Conservation (phyloP, 2,888 invertebrate species). For the Allacma fusca region DNA sequence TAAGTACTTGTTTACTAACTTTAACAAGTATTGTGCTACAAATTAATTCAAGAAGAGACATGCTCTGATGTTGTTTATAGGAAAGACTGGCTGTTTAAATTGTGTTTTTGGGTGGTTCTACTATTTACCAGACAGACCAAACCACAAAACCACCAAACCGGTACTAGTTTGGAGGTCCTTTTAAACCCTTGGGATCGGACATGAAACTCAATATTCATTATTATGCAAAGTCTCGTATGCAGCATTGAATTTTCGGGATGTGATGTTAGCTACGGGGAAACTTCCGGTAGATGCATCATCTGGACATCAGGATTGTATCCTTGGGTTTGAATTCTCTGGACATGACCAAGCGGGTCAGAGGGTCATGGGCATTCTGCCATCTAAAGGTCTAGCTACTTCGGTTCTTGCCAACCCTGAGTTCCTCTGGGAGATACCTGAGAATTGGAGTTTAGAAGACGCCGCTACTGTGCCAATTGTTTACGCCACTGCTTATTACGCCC, state of each 20-base stretch:
- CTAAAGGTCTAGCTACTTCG: slow-evolving; percentile 70
- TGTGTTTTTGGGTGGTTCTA: too few species aligned
- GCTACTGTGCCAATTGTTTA: slow-evolving; percentile 74
- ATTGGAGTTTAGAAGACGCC: slow-evolving; percentile 73
- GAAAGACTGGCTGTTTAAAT: too few species aligned
- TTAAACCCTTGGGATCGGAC: neutral
- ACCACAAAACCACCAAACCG: too few species aligned
- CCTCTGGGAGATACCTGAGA: slow-evolving; percentile 71
- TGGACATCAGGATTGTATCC: slow-evolving; percentile 67
- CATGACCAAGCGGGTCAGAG: slow-evolving; percentile 64
- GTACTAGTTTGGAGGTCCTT: too few species aligned
- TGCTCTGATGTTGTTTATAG: too few species aligned
- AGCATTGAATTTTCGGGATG: slow-evolving; percentile 92
- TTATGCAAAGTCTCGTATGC: slow-evolving; percentile 74
- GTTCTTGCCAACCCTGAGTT: slow-evolving; percentile 67
- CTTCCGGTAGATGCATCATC: slow-evolving; percentile 80
- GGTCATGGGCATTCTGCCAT: slow-evolving; percentile 73
- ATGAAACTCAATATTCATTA: slow-evolving; percentile 8
- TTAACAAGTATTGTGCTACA: too few species aligned
- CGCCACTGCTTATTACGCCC: slow-evolving; percentile 71
- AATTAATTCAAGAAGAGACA: too few species aligned
- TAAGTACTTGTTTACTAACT: too few species aligned
- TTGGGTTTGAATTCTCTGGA: slow-evolving; percentile 71
- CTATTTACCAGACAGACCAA: too few species aligned
- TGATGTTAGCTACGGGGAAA: slow-evolving; percentile 93